Evolutionary conservation across 2,888 invertebrate genomes (phyloP), one percentile per base, ranked within the genome.

Genomic region (Erebia palarica): DNA sequence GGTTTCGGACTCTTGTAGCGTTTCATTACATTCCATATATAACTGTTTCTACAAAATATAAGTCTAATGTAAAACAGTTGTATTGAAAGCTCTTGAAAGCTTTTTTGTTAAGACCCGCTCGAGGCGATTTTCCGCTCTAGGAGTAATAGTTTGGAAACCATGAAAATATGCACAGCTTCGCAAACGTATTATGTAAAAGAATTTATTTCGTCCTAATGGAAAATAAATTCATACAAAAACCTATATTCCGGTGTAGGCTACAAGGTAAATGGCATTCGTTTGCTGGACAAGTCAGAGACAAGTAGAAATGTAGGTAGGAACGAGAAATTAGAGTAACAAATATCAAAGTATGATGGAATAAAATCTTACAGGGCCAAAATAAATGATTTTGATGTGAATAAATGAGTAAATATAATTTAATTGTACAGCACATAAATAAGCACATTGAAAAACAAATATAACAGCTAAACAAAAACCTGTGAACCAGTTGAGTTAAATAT

Each of bases 1-100:
- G 72, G 69, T 65, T 73, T 68, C 70, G 74, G 75, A 72, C 74
- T 73, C 64, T 65, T 73, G 73, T 76, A 73, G 68, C 72, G 69
- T 76, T 73, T 72, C 69, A 74, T 73, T 72, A 75, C 72, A 75
- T 68, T 59, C 63, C 60, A 60, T 71, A 71, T 60, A 75, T 68
- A 69, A 71, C 69, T 65, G 27, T 42, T 53, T 16, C 51, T 61
- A 68, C 61, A 53, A 68, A 36, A 68, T 53, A 68, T 61, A 61
- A 51, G 21, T 59, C 59, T 74, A 68, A 74, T 74, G 74, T 74
- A 72, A 70, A 72, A 68, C 68, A 65, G 70, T 57, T 72, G 66
- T 72, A 74, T 69, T 69, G 66, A 73, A 74, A 73, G 69, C 68
- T 57, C 64, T 74, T 74, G 61, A 73, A 71, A 74, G 73, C 69